Base-by-base conservation (phyloP, 2,888 invertebrate species). In the Macrophya annulata region DNA sequence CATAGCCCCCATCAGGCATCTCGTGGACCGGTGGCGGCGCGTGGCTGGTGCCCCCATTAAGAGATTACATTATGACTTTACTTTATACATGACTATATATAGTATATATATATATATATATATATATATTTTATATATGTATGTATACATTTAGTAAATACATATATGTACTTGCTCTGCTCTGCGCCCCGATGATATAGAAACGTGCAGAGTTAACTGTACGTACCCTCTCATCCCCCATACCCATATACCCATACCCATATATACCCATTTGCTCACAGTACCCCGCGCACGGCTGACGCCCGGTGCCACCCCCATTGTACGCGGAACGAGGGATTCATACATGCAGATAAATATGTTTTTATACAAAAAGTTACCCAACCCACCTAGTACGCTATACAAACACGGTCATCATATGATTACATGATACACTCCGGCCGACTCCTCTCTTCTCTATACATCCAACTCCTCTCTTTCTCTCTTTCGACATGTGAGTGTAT, bases 41-140 rank as follows among this genome's bases (percentile, higher is more conserved):
- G 83, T 83, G 83, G 83, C 88, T 89, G 89, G 89, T 90, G 89
- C 90, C 89, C 90, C 90, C 90, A 91, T 91, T 91, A 91, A 90
- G 90, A 90, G 91, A 91, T 91, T 91, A 90, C 90, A 90, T 91
- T 91, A 91, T 90, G 91, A 90, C 89, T 90, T 90, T 88, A 89
- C 90, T 90, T 89, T 90, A 89, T 89, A 88, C 88, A 88, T 87
- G 25, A 5, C n/a, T 72, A n/a, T 71, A 87, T 87, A 21, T 10
- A 31, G n/a, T 72, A 15, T 31, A 77, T 15, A 17, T 76, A 48
- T 6, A 15, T 51, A 51, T 45, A 31, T 10, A 31, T 9, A 12
- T 40, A 9, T n/a, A 72, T n/a, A 37, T 68, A 31, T 1, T 68
- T 15, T 15, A 31, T 37, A 25, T 31, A 37, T 10, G 25, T 43